Conservation (phyloP, 1,140 invertebrate species). For the Oscheius sp. region DNA sequence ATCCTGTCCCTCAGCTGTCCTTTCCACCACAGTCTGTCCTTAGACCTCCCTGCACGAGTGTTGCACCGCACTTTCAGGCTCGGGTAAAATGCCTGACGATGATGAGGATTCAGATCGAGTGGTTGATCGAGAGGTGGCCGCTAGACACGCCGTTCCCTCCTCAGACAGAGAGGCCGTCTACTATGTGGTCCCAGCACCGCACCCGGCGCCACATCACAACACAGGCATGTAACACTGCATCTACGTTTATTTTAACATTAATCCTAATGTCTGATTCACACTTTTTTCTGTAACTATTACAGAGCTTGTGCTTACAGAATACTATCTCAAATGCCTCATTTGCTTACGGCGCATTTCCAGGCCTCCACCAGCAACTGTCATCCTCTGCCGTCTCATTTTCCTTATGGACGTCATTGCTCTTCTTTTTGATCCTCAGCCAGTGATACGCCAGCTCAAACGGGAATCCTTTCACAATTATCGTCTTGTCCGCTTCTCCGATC, state of each 20-base stretch:
- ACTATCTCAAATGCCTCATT: too few species aligned
- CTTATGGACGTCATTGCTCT: background rate
- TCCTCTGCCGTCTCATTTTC: background rate
- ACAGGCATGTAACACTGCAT: background rate
- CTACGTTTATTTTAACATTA: too few species aligned
- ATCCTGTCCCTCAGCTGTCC: background rate
- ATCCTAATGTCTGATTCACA: background rate
- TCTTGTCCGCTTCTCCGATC: background rate
- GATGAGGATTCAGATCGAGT: slow-evolving; percentile 2
- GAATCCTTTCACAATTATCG: too few species aligned
- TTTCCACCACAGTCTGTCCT: background rate
- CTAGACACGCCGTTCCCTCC: slow-evolving; percentile 2
- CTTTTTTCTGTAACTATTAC: background rate
- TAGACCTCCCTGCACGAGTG: background rate
- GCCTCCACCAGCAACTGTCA: background rate
- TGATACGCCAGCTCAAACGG: background rate
- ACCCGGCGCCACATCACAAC: background rate
- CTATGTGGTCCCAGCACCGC: background rate
- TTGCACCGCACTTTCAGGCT: slow-evolving; percentile 2
- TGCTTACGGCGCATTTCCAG: too few species aligned
- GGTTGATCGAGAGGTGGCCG: background rate
- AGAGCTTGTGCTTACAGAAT: too few species aligned
- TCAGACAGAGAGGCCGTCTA: background rate
- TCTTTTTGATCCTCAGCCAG: background rate
- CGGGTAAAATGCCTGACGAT: background rate